Evolutionary conservation across 2,888 invertebrate genomes (phyloP).

Genomic region (Noctua pronuba): DNA sequence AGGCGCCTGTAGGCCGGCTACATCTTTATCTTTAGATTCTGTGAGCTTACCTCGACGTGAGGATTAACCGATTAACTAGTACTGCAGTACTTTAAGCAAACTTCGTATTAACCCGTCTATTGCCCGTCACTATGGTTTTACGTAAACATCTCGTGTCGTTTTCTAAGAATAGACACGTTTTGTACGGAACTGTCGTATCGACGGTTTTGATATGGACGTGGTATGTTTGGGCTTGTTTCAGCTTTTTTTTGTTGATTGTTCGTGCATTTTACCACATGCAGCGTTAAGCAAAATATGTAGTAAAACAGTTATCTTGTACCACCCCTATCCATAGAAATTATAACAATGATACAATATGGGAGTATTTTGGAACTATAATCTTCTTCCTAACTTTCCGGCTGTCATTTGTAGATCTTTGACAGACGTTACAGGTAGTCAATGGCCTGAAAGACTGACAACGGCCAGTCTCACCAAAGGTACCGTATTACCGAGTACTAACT

Average conservation of each 20-base stretch:
- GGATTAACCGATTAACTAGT: conserved; percentile 85
- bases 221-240: conserved; percentile 15
- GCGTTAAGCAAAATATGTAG: not conserved
- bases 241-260: not conserved
- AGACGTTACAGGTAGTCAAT: not conserved
- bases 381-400: not conserved
- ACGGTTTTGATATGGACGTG: conserved; percentile 14
- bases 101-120: conserved; percentile 72
- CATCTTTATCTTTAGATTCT: conserved; percentile 80
- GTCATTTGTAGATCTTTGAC: not conserved
- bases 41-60: conserved; percentile 78
- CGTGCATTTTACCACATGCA: not conserved
- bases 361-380: not conserved
- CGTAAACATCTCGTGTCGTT: conserved; percentile 58
- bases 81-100: conserved; percentile 67
- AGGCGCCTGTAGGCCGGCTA: conserved; percentile 73
- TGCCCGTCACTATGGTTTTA: conserved; percentile 61
- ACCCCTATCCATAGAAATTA: too few species aligned
- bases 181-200: conserved; percentile 32
- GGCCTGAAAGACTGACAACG: not conserved
- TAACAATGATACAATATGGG: not conserved
- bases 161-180: conserved; percentile 55
- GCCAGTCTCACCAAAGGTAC: not conserved
- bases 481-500: not conserved
- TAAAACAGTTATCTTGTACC: not conserved